Conservation (phyloP, 2,888 invertebrate genomes). For the Dryadula phaetusa region DNA sequence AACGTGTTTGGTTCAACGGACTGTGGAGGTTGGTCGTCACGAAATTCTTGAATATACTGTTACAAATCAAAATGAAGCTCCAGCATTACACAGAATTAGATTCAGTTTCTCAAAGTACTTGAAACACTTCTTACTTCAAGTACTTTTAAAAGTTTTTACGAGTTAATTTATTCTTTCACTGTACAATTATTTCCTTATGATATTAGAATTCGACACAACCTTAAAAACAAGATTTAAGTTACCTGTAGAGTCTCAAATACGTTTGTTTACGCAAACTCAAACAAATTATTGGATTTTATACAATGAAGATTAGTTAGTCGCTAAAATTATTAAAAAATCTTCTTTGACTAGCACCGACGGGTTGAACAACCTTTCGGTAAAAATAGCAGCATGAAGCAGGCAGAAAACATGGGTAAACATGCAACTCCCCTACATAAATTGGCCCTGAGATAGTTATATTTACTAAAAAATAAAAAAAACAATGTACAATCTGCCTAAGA, state of each 20-base stretch:
- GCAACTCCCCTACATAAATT: slow-evolving; percentile 54
- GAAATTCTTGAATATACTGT: slow-evolving; percentile 71
- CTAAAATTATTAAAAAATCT: slow-evolving; percentile 11
- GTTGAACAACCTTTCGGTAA: slow-evolving; percentile 78
- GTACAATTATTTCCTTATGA: not conserved
- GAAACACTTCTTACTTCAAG: not conserved
- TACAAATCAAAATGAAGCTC: slow-evolving; percentile 70
- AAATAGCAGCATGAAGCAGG: slow-evolving; percentile 69
- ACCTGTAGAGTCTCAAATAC: not conserved
- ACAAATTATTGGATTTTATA: not conserved
- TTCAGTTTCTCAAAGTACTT: slow-evolving; percentile 11
- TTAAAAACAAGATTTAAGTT: not conserved
- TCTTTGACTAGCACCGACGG: slow-evolving; percentile 49
- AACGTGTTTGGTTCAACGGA: slow-evolving; percentile 84
- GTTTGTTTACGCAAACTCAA: not conserved
- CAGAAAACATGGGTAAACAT: slow-evolving; percentile 59
- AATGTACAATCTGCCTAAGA: not conserved
- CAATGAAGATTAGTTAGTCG: not conserved
- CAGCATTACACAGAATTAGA: slow-evolving; percentile 56
- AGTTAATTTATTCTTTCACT: not conserved
- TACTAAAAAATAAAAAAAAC: not conserved
- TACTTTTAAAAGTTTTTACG: not conserved
- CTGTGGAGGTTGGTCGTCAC: slow-evolving; percentile 79
- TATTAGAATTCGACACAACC: not conserved
- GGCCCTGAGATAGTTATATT: slow-evolving; percentile 26